Conservation (phyloP, 2,888 invertebrate species). For the Dynastes hyllus region DNA sequence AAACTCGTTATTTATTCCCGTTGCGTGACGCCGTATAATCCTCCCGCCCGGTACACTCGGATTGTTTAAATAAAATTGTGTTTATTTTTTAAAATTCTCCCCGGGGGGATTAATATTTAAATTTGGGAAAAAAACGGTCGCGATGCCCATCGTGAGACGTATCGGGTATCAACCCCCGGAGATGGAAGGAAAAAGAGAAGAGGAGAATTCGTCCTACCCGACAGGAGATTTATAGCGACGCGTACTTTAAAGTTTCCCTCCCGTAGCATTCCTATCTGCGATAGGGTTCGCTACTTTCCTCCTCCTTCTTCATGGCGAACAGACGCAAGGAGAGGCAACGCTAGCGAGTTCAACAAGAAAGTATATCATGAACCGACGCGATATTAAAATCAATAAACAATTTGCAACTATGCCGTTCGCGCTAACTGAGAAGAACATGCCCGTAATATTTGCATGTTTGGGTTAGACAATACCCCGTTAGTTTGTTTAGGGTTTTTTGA, state of each 20-base stretch:
- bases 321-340: too few species aligned
- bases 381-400: conserved; percentile 15
- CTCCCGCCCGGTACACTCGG: background rate
- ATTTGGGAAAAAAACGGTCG: too few species aligned
- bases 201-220: background rate
- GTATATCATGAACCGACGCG: conserved; percentile 13
- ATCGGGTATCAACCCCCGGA: conserved; percentile 9
- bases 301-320: too few species aligned
- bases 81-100: conserved; percentile 44
- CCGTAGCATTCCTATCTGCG: background rate
- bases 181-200: conserved; percentile 14
- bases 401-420: conserved; percentile 12
- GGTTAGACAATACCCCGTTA: conserved; percentile 1
- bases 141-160: conserved; percentile 18
- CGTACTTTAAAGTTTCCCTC: conserved; percentile 22
- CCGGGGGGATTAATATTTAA: conserved; percentile 48
- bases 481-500: background rate
- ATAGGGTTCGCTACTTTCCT: background rate
- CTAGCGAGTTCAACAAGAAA: background rate
- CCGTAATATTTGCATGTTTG: conserved; percentile 10
- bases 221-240: conserved; percentile 25
- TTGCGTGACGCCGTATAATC: too few species aligned
- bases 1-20: too few species aligned
- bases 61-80: conserved; percentile 39
- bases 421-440: background rate